Evolutionary conservation across 2,113 vertebrate species (phyloP).

Genomic region (Anolis sagrei): DNA sequence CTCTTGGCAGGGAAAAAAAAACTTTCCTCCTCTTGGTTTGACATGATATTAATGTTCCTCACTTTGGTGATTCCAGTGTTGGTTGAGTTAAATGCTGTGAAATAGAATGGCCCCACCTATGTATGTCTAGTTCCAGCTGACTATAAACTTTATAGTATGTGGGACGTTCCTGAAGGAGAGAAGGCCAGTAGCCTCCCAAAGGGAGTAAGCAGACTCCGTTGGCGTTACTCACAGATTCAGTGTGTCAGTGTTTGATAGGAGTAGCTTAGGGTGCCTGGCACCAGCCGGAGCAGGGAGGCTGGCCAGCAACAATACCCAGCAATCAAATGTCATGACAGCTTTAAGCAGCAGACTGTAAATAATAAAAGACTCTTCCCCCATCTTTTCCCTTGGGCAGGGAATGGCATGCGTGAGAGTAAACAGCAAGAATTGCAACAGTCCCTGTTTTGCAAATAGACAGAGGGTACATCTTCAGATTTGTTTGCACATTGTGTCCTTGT

Average conservation of each 20-base stretch:
- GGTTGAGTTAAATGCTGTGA: slow-evolving; percentile 78
- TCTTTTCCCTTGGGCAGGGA: slow-evolving; percentile 51
- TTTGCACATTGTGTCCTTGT: background rate
- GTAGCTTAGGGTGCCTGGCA: slow-evolving; percentile 81
- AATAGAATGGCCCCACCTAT: slow-evolving; percentile 68
- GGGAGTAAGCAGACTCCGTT: slow-evolving; percentile 72
- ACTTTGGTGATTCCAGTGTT: slow-evolving; percentile 71
- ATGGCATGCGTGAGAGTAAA: slow-evolving; percentile 54
- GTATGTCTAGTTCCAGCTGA: slow-evolving; percentile 72
- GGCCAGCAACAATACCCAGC: slow-evolving; percentile 72
- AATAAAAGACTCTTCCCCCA: slow-evolving; percentile 63
- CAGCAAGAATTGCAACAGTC: slow-evolving; percentile 57
- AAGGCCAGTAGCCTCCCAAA: slow-evolving; percentile 67
- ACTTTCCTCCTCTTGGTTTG: slow-evolving; percentile 60
- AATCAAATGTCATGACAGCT: slow-evolving; percentile 72
- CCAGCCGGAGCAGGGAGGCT: slow-evolving; percentile 78
- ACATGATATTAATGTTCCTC: slow-evolving; percentile 56
- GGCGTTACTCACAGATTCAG: slow-evolving; percentile 70
- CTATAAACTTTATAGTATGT: slow-evolving; percentile 80
- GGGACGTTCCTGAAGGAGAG: slow-evolving; percentile 75
- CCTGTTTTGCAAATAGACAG: slow-evolving; percentile 45
- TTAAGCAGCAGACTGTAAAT: slow-evolving; percentile 72
- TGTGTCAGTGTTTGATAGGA: slow-evolving; percentile 76
- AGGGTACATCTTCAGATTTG: slow-evolving; percentile 17
- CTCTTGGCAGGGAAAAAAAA: background rate